Evolutionary conservation across 2,797 vertebrate species (phyloP).

Genomic region (Petrocephalus sullivani): DNA sequence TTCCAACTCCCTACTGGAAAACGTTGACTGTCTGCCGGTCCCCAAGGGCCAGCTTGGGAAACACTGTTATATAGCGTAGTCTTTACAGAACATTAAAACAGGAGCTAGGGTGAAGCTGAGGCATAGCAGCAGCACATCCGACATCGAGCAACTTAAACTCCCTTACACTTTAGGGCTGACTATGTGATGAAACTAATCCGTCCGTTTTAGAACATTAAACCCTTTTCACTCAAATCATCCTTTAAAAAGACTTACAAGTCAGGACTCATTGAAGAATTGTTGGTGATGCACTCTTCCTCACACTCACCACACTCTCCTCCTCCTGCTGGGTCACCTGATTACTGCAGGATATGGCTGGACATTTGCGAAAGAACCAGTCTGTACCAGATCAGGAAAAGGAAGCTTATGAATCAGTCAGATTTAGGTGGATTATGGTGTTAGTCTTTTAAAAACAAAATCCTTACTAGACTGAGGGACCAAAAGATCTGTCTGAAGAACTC

Average conservation of each 20-base stretch:
- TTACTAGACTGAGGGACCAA: background rate
- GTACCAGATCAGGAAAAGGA: background rate
- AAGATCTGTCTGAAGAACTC: background rate
- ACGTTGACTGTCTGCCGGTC: background rate
- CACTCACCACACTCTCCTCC: background rate
- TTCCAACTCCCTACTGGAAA: background rate
- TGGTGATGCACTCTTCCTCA: background rate
- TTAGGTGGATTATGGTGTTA: conserved; percentile 13
- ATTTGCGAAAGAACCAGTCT: background rate
- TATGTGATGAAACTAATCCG: background rate
- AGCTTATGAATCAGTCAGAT: background rate
- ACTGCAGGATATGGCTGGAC: background rate
- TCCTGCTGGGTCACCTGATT: background rate
- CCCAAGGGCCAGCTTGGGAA: background rate
- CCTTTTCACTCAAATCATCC: background rate
- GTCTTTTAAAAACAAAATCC: conserved; percentile 10
- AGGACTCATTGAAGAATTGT: background rate
- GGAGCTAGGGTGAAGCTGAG: background rate
- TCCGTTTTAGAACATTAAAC: background rate
- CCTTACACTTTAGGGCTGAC: background rate
- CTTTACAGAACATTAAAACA: background rate
- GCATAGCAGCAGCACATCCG: background rate
- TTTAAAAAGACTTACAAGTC: background rate
- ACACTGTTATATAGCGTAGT: background rate
- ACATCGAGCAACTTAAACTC: background rate